These are phyloP conservation scores for Chlamydotis undulata DNA, from an alignment of 2,113 vertebrate species.

Conservation along the genomic window DNA sequence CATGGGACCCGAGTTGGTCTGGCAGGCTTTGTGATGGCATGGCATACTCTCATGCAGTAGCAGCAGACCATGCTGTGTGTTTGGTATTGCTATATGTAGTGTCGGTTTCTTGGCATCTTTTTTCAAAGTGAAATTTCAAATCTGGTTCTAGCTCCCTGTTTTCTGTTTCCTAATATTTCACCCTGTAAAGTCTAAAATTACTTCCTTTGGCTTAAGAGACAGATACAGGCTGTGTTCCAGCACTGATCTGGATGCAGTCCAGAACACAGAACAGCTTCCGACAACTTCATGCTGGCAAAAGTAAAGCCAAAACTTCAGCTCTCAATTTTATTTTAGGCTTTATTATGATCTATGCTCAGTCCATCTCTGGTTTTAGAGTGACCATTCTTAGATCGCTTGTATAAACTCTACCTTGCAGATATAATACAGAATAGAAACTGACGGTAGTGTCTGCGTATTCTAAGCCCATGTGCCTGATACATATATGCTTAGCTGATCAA, in stretches of 20 bases:
- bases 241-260: background rate
- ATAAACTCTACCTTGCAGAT: background rate
- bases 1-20: accelerated
- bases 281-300: background rate
- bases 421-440: background rate
- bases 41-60: accelerated
- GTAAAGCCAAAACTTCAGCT: background rate
- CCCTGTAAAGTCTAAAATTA: constrained; percentile 6
- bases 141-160: background rate
- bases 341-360: background rate
- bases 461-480: background rate
- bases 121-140: background rate
- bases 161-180: constrained; percentile 1
- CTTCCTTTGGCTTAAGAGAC: background rate
- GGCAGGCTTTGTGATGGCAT: background rate
- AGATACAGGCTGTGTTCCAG: background rate
- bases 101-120: background rate
- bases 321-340: background rate
- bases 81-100: accelerated
- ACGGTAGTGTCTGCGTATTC: background rate
- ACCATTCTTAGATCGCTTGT: background rate
- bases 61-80: background rate
- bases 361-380: background rate
- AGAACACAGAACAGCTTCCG: background rate
- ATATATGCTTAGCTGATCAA: background rate